Evolutionary conservation across 2,888 invertebrate genomes (phyloP).

Genomic region (Ochlodes sylvanus): DNA sequence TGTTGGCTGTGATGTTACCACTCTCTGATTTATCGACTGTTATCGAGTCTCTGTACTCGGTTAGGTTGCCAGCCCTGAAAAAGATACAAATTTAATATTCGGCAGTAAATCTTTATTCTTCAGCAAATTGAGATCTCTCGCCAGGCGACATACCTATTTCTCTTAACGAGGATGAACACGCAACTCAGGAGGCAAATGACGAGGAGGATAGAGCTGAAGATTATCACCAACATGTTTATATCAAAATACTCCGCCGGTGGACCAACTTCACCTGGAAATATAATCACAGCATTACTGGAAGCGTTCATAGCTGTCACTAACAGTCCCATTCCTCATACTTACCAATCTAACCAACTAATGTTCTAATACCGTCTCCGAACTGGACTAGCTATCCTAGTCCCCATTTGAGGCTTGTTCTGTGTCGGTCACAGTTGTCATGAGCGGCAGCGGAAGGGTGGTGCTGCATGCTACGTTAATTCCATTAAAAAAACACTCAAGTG

Average conservation of each 20-base stretch:
- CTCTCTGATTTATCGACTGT: conserved; percentile 77
- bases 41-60: conserved; percentile 75
- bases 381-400: too few species aligned
- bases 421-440: too few species aligned
- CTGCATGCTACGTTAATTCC: too few species aligned
- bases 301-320: too few species aligned
- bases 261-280: conserved; percentile 70
- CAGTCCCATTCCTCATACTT: too few species aligned
- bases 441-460: too few species aligned
- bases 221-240: conserved; percentile 75
- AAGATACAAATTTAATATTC: neutral
- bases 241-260: conserved; percentile 77
- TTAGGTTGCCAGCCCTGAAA: conserved; percentile 63
- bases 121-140: too few species aligned
- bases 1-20: conserved; percentile 72
- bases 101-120: too few species aligned
- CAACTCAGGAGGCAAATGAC: conserved; percentile 73
- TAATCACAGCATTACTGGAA: neutral
- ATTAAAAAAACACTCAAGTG: too few species aligned
- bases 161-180: conserved; percentile 73
- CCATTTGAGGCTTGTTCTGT: too few species aligned
- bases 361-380: too few species aligned
- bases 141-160: conserved; percentile 63
- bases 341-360: too few species aligned
- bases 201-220: conserved; percentile 75